Evolutionary conservation across 2,113 vertebrate genomes (phyloP).

Genomic region (Crotalus horridus): DNA sequence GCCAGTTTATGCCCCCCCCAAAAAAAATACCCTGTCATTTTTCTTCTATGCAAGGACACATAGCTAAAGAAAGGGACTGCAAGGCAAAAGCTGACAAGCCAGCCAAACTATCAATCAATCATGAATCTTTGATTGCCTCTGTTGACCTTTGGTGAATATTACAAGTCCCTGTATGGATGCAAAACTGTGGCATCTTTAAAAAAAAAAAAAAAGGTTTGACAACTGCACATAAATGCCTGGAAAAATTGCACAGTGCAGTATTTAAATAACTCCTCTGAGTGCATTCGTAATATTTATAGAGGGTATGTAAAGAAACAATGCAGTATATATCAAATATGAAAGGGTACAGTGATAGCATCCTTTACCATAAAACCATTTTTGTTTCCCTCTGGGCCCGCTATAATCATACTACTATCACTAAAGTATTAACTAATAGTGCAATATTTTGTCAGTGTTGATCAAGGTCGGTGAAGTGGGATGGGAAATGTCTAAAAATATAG

Average conservation of each 20-base stretch:
- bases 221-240: conserved; percentile 26
- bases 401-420: not conserved
- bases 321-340: not conserved
- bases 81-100: conserved; percentile 15
- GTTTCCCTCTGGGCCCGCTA: not conserved
- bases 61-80: not conserved
- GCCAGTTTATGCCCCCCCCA: not conserved
- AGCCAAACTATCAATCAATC: conserved; percentile 3
- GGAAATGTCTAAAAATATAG: not conserved
- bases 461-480: not conserved
- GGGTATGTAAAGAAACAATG: not conserved
- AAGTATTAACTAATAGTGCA: not conserved
- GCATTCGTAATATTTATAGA: conserved; percentile 4
- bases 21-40: not conserved
- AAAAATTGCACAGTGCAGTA: conserved; percentile 17
- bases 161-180: not conserved
- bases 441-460: not conserved
- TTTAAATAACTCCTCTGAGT: conserved; percentile 10
- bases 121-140: not conserved
- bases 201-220: conserved; percentile 13
- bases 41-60: not conserved
- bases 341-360: conserved; percentile 14
- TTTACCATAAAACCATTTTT: not conserved
- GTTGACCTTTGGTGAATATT: conserved; percentile 2
- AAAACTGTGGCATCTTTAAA: not conserved